Evolutionary conservation across 2,113 vertebrate genomes (phyloP).

Genomic region (Pomatostomus ruficeps): DNA sequence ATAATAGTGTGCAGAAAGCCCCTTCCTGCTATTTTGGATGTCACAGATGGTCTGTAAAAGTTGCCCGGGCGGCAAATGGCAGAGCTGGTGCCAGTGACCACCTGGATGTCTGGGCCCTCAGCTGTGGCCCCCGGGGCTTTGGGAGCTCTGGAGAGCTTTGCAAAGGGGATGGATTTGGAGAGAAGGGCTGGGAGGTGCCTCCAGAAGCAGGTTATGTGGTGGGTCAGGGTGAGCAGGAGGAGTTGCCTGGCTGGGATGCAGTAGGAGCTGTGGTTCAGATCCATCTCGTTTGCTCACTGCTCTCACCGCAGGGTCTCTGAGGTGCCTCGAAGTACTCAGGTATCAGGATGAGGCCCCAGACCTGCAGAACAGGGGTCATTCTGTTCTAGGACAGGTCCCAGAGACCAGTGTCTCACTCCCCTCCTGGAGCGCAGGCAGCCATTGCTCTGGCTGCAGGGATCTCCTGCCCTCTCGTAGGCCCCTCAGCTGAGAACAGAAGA

Average conservation of each 20-base stretch:
- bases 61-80: neutral
- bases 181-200: neutral
- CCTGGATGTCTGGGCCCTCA: rapidly evolving
- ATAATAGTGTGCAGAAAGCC: neutral
- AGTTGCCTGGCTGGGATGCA: neutral
- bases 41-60: neutral
- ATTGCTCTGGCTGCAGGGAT: rapidly evolving
- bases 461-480: neutral
- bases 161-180: neutral
- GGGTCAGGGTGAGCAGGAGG: neutral
- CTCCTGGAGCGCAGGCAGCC: rapidly evolving
- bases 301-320: rapidly evolving
- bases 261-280: rapidly evolving
- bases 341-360: neutral
- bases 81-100: neutral
- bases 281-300: neutral
- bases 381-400: neutral
- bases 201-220: neutral
- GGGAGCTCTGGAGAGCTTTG: neutral
- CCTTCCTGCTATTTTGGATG: neutral
- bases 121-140: neutral
- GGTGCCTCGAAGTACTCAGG: neutral
- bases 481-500: neutral
- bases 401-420: neutral
- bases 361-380: too few relatives aligned